Percentiles rank a stretch among this genome's conserved stretches.
Evolutionary conservation across 2,797 vertebrate species (phyloP).

Genomic region (Apogon talboti): DNA sequence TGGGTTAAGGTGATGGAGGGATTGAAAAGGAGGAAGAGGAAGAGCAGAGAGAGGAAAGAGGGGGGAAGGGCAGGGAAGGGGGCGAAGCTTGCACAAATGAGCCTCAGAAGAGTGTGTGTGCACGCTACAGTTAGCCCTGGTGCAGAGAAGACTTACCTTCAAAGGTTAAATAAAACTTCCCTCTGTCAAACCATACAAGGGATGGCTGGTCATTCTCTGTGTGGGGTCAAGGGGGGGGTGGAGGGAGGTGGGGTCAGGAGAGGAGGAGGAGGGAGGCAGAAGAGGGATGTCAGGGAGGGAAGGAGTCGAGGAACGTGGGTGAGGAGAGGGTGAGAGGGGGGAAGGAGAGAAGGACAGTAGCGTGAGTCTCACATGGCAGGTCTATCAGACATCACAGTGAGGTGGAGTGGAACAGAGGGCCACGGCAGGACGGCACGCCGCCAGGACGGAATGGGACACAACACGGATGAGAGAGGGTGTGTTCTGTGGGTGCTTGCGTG

Average conservation of each 20-base stretch:
- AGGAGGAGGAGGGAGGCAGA: constrained; percentile 81
- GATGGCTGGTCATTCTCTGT: constrained; percentile 99
- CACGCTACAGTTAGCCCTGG: constrained; percentile 74
- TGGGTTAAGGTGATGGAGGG: constrained; percentile 45
- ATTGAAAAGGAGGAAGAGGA: constrained; percentile 30
- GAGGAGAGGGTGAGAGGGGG: constrained; percentile 84
- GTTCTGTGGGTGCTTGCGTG: constrained; percentile 21
- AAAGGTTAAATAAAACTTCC: constrained; percentile 99
- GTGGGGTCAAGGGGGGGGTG: constrained; percentile 87
- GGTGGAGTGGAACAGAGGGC: constrained; percentile 37
- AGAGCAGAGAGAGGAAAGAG: constrained; percentile 7
- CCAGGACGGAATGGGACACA: constrained; percentile 35
- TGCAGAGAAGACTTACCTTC: constrained; percentile 94
- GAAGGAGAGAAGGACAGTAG: constrained; percentile 92
- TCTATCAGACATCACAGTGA: constrained; percentile 82
- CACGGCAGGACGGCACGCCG: constrained; percentile 65
- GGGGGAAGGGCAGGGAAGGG: constrained; percentile 43
- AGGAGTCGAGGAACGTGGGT: constrained; percentile 79
- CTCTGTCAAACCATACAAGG: constrained; percentile 99
- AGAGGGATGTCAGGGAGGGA: constrained; percentile 72
- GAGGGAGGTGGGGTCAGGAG: constrained; percentile 65
- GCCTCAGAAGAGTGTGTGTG: constrained; percentile 58
- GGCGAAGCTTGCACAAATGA: constrained; percentile 74
- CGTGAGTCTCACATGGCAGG: constrained; percentile 90
- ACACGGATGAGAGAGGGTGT: constrained; percentile 26